Conservation (phyloP, 2,888 invertebrate species). For the Metacarcinus magister region DNA sequence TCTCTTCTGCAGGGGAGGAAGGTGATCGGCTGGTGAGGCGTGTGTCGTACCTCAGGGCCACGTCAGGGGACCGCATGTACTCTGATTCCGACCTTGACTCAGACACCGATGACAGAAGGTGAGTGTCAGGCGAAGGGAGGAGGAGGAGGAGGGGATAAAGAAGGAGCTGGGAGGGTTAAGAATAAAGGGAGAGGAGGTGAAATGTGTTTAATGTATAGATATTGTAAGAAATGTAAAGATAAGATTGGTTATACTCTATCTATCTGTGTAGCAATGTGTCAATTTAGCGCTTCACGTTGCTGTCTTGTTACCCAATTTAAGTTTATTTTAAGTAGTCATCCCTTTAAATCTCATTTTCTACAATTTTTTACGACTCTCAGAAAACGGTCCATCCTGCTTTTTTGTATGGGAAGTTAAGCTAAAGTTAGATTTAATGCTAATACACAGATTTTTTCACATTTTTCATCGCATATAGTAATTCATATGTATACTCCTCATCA, state of each 20-base stretch:
- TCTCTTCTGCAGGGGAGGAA: slow-evolving; percentile 87
- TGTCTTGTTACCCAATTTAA: background rate
- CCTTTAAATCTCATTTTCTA: background rate
- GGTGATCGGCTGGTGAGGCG: slow-evolving; percentile 92
- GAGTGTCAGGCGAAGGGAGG: background rate
- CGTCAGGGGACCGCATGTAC: slow-evolving; percentile 84
- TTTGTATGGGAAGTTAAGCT: background rate
- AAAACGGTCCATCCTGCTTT: no score
- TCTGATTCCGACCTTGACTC: slow-evolving; percentile 80
- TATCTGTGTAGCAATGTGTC: no score
- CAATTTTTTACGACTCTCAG: background rate
- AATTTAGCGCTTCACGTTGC: no score
- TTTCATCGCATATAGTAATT: background rate
- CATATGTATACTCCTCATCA: background rate
- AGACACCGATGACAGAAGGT: slow-evolving; percentile 76
- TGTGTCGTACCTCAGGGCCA: slow-evolving; percentile 97
- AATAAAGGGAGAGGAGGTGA: no score
- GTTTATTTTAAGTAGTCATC: background rate
- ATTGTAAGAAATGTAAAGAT: no score
- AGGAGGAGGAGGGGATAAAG: background rate
- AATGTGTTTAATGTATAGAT: no score
- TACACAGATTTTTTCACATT: background rate
- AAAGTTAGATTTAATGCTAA: background rate
- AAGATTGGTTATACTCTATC: no score
- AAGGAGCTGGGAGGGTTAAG: no score